phyloP scores from a whole-genome alignment of 2,888 invertebrate species.

The Malachius bipustulatus region DNA sequence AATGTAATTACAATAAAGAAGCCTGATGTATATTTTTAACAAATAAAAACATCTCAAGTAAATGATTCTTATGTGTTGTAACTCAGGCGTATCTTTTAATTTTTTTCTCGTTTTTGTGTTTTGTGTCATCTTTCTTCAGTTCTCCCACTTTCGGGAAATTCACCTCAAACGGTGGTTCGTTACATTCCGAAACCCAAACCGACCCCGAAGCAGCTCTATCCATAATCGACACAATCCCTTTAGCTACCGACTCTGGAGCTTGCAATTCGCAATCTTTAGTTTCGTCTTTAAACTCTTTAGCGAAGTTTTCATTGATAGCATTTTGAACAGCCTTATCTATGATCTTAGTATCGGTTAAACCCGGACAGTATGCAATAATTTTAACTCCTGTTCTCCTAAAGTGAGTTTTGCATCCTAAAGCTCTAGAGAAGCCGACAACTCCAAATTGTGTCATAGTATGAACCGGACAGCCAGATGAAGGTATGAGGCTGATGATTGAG shows the following conservation, averaged over 20 bases:
- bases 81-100: no score
- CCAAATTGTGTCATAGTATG: constrained; percentile 38
- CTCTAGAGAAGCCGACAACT: constrained; percentile 26
- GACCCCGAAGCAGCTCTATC: constrained; percentile 24
- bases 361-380: constrained; percentile 43
- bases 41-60: no score
- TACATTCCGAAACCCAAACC: constrained; percentile 25
- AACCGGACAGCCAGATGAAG: constrained; percentile 41
- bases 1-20: no score
- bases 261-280: constrained; percentile 22
- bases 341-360: constrained; percentile 39
- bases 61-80: no score
- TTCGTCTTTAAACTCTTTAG: constrained; percentile 27
- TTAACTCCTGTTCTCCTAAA: constrained; percentile 40
- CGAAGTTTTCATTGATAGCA: constrained; percentile 28
- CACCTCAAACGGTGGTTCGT: background rate
- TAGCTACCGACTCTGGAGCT: constrained; percentile 22
- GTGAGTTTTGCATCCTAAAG: constrained; percentile 31
- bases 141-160: background rate
- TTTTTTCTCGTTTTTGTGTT: no score
- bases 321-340: constrained; percentile 25
- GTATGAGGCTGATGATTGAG: constrained; percentile 45
- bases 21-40: no score
- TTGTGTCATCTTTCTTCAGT: no score
- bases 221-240: constrained; percentile 21